Percentiles rank a stretch among this genome's conserved stretches.
Evolutionary conservation across 2,888 invertebrate species (phyloP).

Genomic region (Epirrhoe alternata): DNA sequence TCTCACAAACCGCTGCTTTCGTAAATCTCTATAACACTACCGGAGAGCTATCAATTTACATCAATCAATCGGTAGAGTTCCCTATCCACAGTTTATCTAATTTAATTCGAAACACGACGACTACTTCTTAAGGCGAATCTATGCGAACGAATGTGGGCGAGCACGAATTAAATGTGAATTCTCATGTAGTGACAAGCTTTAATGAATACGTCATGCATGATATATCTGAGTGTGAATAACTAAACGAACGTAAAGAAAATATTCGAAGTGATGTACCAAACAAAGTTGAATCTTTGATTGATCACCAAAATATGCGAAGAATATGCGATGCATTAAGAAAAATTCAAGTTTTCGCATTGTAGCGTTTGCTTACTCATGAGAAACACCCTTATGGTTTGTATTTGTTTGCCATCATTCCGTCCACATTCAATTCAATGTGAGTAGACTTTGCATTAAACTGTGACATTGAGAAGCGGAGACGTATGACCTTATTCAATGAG

Average conservation of each 20-base stretch:
- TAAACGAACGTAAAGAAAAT: background rate
- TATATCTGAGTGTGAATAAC: background rate
- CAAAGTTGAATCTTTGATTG: background rate
- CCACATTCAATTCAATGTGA: slow-evolving; percentile 28
- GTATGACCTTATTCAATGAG: slow-evolving; percentile 46
- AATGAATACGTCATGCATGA: background rate
- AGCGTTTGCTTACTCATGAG: slow-evolving; percentile 6
- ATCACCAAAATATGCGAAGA: background rate
- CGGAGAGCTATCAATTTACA: slow-evolving; percentile 56
- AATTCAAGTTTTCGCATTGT: background rate
- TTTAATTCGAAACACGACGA: slow-evolving; percentile 42
- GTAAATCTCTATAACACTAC: slow-evolving; percentile 39
- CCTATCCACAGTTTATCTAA: slow-evolving; percentile 42
- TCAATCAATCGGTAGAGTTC: slow-evolving; percentile 56
- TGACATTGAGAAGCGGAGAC: slow-evolving; percentile 34
- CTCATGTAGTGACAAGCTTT: background rate
- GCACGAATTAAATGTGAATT: background rate
- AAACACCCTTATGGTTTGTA: slow-evolving; percentile 10
- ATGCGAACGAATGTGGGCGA: slow-evolving; percentile 15
- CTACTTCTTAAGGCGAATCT: slow-evolving; percentile 25
- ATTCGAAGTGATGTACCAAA: background rate
- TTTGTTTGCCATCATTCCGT: slow-evolving; percentile 24
- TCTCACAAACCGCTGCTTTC: slow-evolving; percentile 33
- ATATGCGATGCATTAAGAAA: too few species aligned
- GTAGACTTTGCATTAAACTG: slow-evolving; percentile 19